Conservation (phyloP, 1,140 invertebrate species). For the Lerema accius region DNA sequence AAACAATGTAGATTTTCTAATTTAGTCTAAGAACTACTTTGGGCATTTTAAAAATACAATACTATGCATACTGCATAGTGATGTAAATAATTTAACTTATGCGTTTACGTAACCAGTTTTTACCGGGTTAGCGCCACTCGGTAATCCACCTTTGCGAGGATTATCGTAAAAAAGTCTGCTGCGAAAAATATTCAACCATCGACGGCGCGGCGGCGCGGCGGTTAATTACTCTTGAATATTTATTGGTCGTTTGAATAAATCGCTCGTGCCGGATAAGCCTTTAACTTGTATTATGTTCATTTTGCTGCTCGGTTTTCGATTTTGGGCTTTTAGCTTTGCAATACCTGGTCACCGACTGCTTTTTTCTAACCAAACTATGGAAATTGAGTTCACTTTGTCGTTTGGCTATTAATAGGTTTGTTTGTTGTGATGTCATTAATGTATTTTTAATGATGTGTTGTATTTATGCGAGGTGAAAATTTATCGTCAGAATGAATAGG, state of each 20-base stretch:
- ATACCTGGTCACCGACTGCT: slow-evolving; percentile 1
- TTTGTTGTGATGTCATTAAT: too few relatives aligned
- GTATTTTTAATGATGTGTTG: too few relatives aligned
- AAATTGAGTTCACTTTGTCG: background rate
- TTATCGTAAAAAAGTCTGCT: slow-evolving; percentile 61
- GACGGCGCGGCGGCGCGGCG: slow-evolving; percentile 55
- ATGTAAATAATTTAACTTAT: slow-evolving; percentile 18
- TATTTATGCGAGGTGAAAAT: too few relatives aligned
- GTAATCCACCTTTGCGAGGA: slow-evolving; percentile 64
- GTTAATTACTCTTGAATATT: slow-evolving; percentile 80
- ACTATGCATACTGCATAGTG: background rate
- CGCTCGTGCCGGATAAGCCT: slow-evolving; percentile 63
- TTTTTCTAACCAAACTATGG: background rate
- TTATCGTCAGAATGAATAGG: too few relatives aligned
- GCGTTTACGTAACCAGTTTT: slow-evolving; percentile 41
- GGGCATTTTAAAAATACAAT: background rate
- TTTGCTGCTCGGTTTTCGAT: slow-evolving; percentile 39
- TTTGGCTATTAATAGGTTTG: too few relatives aligned
- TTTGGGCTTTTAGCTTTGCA: slow-evolving; percentile 2
- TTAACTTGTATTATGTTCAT: slow-evolving; percentile 65
- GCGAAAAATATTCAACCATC: slow-evolving; percentile 68
- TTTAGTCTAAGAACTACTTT: background rate
- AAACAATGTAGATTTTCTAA: background rate
- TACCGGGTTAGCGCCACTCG: slow-evolving; percentile 51
- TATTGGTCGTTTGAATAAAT: slow-evolving; percentile 79